phyloP scores from a whole-genome alignment of 1,140 invertebrate species.

The Meloidogyne chitwoodi region DNA sequence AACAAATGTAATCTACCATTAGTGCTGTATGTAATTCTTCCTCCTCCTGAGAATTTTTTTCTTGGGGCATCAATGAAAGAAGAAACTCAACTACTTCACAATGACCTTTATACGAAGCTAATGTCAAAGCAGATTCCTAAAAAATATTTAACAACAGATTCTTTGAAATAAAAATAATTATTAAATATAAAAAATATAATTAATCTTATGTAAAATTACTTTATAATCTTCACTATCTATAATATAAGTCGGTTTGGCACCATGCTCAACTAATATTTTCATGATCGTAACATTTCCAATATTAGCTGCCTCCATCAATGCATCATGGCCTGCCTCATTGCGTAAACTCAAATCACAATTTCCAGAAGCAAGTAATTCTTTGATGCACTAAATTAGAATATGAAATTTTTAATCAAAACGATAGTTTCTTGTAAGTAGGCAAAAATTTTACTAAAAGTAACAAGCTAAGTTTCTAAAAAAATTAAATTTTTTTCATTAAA shows the following conservation, averaged over 20 bases:
- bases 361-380: conserved; percentile 27
- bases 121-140: conserved; percentile 77
- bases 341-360: conserved; percentile 34
- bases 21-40: conserved; percentile 99
- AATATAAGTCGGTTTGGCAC: conserved; percentile 74
- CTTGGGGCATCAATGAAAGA: conserved; percentile 61
- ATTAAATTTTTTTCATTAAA: conserved; percentile 5
- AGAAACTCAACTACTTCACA: conserved; percentile 77
- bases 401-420: too few relatives aligned
- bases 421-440: too few relatives aligned
- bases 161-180: background rate
- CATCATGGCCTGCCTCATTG: conserved; percentile 97
- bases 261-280: conserved; percentile 76
- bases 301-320: conserved; percentile 96
- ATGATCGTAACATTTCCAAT: conserved; percentile 85
- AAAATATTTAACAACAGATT: conserved; percentile 63
- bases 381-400: conserved; percentile 39
- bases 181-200: background rate
- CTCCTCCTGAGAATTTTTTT: conserved; percentile 75
- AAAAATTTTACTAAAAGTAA: too few relatives aligned
- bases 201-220: conserved; percentile 14
- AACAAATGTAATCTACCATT: conserved; percentile 66
- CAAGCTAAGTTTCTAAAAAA: too few relatives aligned
- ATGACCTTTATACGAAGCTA: conserved; percentile 96
- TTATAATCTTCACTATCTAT: conserved; percentile 78